Percentiles rank a stretch among this genome's conserved stretches.
Evolutionary conservation across 2,888 invertebrate genomes (phyloP).

Genomic region (Agrilus biguttatus): DNA sequence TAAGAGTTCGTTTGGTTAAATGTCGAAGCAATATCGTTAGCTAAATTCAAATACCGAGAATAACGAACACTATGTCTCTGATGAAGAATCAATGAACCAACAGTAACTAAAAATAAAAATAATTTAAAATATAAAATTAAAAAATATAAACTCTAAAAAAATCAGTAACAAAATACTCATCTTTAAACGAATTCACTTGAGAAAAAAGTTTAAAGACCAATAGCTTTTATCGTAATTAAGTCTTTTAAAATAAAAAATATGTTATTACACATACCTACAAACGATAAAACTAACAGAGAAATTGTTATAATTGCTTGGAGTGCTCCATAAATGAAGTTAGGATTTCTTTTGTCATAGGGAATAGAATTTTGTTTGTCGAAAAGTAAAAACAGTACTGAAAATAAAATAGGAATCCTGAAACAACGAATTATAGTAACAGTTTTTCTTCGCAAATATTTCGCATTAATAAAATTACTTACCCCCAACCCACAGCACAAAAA

Average conservation of each 20-base stretch:
- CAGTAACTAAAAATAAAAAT: conserved; percentile 45
- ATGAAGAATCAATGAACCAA: conserved; percentile 69
- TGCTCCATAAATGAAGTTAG: conserved; percentile 64
- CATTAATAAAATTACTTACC: conserved; percentile 27
- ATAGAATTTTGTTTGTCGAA: conserved; percentile 33
- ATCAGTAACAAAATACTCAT: conserved; percentile 2
- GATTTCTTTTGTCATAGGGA: conserved; percentile 47
- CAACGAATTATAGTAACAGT: conserved; percentile 1
- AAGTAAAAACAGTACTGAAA: conserved; percentile 50
- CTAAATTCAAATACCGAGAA: conserved; percentile 47
- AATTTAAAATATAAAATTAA: conserved; percentile 2
- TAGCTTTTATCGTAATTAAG: no score
- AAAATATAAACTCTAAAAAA: conserved; percentile 3
- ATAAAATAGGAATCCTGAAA: conserved; percentile 49
- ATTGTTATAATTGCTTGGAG: conserved; percentile 66
- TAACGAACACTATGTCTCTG: conserved; percentile 63
- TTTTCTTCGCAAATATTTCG: background rate
- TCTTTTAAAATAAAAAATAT: no score
- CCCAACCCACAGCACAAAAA: conserved; percentile 45
- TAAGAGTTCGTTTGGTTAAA: conserved; percentile 9
- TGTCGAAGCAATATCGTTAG: conserved; percentile 38
- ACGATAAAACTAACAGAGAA: conserved; percentile 60
- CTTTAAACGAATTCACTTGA: background rate
- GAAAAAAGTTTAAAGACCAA: no score
- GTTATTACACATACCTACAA: conserved; percentile 59